phyloP scores from a whole-genome alignment of 2,888 invertebrate species.

The Synanthedon myopaeformis region DNA sequence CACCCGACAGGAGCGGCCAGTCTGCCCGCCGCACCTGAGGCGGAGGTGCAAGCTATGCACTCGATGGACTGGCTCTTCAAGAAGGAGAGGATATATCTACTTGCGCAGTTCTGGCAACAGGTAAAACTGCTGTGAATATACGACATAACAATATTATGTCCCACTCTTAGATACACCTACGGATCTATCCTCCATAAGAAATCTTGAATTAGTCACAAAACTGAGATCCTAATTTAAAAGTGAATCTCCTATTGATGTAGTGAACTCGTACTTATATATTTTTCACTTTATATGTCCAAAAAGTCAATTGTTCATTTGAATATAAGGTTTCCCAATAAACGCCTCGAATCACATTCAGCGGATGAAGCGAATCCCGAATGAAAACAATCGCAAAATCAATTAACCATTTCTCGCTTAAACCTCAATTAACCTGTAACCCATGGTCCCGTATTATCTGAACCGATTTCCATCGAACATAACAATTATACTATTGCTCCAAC shows the following conservation, averaged over 20 bases:
- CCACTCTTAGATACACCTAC: no score
- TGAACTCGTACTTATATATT: no score
- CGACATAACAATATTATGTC: no score
- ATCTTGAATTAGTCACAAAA: no score
- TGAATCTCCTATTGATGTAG: no score
- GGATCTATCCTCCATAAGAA: no score
- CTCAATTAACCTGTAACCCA: constrained; percentile 21
- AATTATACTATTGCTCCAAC: constrained; percentile 39
- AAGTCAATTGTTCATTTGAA: no score
- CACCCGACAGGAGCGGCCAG: constrained; percentile 80
- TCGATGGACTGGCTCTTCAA: constrained; percentile 97
- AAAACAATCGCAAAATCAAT: constrained; percentile 3
- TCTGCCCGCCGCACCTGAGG: constrained; percentile 84
- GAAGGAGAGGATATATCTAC: constrained; percentile 93
- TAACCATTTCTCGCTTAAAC: constrained; percentile 7
- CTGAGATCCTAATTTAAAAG: no score
- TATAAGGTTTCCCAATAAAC: no score
- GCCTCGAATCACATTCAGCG: no score
- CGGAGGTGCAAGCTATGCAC: constrained; percentile 94
- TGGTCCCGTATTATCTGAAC: constrained; percentile 6
- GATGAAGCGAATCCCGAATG: neutral
- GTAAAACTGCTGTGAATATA: constrained; percentile 56
- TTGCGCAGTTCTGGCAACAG: constrained; percentile 98
- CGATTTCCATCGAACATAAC: constrained; percentile 6
- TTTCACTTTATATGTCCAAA: no score